phyloP scores from a whole-genome alignment of 2,888 invertebrate genomes.

The Euplagia quadripunctaria region DNA sequence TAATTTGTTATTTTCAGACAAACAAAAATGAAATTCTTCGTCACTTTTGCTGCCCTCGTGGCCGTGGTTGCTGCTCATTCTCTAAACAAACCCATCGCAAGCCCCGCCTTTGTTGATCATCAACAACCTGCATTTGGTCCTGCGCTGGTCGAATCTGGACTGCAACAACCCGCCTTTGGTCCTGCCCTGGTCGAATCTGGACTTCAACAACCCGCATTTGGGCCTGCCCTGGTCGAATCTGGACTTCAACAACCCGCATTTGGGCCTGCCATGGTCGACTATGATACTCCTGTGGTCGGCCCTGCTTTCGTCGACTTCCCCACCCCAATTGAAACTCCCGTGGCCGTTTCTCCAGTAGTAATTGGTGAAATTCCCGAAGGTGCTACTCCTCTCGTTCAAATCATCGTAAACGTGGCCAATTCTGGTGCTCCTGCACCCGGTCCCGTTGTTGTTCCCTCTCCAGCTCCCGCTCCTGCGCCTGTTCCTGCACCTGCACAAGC shows the following conservation, averaged over 20 bases:
- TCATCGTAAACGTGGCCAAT: constrained; percentile 54
- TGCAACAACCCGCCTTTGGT: constrained; percentile 34
- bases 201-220: constrained; percentile 27
- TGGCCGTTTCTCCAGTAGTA: constrained; percentile 9
- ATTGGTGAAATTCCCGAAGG: constrained; percentile 5
- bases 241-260: too few species aligned
- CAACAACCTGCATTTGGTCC: too few species aligned
- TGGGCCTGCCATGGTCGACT: too few species aligned
- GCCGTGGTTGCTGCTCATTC: constrained; percentile 57
- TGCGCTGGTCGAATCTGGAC: too few species aligned
- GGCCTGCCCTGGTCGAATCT: not conserved
- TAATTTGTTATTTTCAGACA: not conserved
- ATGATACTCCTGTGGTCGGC: constrained; percentile 3
- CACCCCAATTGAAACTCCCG: constrained; percentile 21
- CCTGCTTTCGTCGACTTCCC: constrained; percentile 30
- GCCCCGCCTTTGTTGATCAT: constrained; percentile 20
- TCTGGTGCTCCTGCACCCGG: constrained; percentile 23
- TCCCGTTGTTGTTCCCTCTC: constrained; percentile 10
- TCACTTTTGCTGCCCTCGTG: constrained; percentile 60
- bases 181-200: too few species aligned
- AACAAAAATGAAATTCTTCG: constrained; percentile 65
- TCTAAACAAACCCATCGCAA: constrained; percentile 33
- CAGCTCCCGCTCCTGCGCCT: not conserved
- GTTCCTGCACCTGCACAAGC: too few species aligned
- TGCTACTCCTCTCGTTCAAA: constrained; percentile 53